Evolutionary conservation across 2,888 invertebrate genomes (phyloP), one percentile per base, ranked within the genome.

Genomic region (Julus scandinavius): DNA sequence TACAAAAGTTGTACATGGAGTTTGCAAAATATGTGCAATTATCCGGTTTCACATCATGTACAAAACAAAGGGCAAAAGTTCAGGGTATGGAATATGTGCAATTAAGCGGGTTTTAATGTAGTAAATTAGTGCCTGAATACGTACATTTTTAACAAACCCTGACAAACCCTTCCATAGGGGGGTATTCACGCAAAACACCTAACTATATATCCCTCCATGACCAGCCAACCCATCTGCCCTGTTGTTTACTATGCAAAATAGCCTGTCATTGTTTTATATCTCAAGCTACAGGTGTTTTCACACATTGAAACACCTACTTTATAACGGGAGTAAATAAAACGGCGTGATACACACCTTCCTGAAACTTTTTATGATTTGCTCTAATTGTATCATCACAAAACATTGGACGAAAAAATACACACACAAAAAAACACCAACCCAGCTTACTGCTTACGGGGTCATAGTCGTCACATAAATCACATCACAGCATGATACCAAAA

Each of bases 301-400:
- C 63, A 20, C 63, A 9, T 63, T 9, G 63, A 20, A 63, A 63
- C 63, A 20, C 63, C 63, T 63, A 63, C 63, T 63, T 63, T 63
- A 63, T 63, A 63, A 63, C 63, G 63, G 15, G 63, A 63, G 63
- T 20, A 63, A 63, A 63, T 63, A 63, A 63, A 63, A 63, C 63
- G 1, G 63, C 63, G 20, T 63, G 63, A 63, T 63, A 20, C 63
- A 63, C 63, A 63, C 63, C 63, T 63, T 63, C 63, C 63, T 63
- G 63, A 20, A 20, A 63, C 58, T 58, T 7, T 63, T 63, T 63
- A 63, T 63, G 63, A 63, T 63, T 20, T 63, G 63, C 63, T 63
- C 63, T 63, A 63, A 63, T 63, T 63, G 20, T 63, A 63, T n/a
- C 63, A 20, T 20, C 63, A 20, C n/a, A 63, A 20, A 20, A 63